These are phyloP conservation scores for Apostichopus japonicus DNA, from an alignment of 35 echinoderm and acorn worm genomes.

Conservation along the genomic window DNA sequence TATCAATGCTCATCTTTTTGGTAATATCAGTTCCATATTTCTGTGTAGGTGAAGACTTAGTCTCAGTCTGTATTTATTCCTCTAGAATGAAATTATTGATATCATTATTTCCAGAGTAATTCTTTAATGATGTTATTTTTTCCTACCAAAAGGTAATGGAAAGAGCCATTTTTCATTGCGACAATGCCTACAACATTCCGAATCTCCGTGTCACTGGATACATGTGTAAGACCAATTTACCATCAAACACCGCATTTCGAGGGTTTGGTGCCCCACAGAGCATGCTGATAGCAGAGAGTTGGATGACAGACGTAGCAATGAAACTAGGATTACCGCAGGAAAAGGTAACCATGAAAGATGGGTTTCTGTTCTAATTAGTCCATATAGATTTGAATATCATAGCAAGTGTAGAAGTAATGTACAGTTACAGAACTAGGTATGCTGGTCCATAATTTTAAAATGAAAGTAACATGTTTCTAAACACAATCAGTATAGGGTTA, in stretches of 20 bases:
- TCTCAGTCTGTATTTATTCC: no score
- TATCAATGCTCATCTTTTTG: no score
- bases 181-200: slow-evolving; percentile 62
- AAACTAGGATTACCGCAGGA: slow-evolving; percentile 44
- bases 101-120: no score
- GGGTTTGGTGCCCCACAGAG: slow-evolving; percentile 53
- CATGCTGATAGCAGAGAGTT: slow-evolving; percentile 38
- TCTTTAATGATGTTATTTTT: no score
- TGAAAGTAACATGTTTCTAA: no score
- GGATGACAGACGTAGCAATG: slow-evolving; percentile 51
- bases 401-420: no score
- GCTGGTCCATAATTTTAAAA: no score
- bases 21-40: no score
- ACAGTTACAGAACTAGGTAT: no score
- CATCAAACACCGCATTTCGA: slow-evolving; percentile 21
- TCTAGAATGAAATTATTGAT: no score
- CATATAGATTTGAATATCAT: background rate
- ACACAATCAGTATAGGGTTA: no score
- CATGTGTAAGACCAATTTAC: slow-evolving; percentile 65
- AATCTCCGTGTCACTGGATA: slow-evolving; percentile 17
- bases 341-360: slow-evolving; percentile 10
- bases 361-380: background rate
- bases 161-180: slow-evolving; percentile 36
- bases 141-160: slow-evolving; percentile 46
- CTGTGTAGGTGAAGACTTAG: no score